Evolutionary conservation across 2,888 invertebrate species (phyloP).

Genomic region (Acanthosepion lycidas): DNA sequence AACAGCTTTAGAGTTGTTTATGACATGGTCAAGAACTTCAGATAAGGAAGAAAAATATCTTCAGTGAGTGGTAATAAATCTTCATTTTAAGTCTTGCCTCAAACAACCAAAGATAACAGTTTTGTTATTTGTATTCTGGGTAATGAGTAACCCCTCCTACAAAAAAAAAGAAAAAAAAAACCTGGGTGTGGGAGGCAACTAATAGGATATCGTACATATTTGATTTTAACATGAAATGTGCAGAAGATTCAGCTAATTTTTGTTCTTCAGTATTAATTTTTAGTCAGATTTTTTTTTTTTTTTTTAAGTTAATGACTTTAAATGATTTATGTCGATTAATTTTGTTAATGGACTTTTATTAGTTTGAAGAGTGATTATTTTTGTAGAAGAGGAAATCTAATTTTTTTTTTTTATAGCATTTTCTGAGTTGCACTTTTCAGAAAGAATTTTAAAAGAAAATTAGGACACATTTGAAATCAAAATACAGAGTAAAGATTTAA

Average conservation of each 20-base stretch:
- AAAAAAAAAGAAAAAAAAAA: not conserved
- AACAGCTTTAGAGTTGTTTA: too few species aligned
- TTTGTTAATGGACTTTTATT: constrained; percentile 8
- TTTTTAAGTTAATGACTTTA: not conserved
- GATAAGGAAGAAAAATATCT: not conserved
- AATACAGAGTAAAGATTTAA: not conserved
- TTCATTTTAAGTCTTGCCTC: not conserved
- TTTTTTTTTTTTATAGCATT: not conserved
- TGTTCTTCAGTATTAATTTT: not conserved
- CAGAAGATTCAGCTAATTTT: not conserved
- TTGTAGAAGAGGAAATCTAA: not conserved
- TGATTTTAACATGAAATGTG: not conserved
- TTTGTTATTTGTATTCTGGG: not conserved
- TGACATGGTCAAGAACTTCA: too few species aligned
- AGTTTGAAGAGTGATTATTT: not conserved
- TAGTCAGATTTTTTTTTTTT: not conserved
- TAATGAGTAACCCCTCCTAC: not conserved
- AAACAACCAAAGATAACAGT: not conserved
- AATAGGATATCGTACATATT: not conserved
- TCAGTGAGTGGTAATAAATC: not conserved
- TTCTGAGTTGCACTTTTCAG: not conserved
- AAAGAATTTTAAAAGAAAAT: not conserved
- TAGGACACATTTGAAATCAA: not conserved
- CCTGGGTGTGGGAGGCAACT: not conserved
- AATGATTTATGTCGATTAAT: not conserved